Evolutionary conservation across 2,113 vertebrate genomes (phyloP).

Genomic region (Lepus europaeus): DNA sequence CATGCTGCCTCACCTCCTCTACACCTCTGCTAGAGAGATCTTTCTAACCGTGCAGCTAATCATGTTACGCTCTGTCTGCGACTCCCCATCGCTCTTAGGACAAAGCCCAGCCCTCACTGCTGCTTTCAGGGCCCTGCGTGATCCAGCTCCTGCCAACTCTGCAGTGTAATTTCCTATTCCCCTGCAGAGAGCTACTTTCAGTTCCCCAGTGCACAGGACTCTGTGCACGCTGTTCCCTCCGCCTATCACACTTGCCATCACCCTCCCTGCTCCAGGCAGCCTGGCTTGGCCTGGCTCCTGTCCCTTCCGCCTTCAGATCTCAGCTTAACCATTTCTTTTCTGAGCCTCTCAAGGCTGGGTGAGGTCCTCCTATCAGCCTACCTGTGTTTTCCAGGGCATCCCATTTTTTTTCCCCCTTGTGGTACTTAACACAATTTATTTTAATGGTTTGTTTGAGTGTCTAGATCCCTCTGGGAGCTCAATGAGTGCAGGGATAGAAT

Average conservation of each 20-base stretch:
- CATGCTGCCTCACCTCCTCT: neutral
- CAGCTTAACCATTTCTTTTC: neutral
- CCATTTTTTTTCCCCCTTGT: neutral
- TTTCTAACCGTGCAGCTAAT: neutral
- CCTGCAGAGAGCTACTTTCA: constrained; percentile 2
- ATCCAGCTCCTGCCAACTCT: neutral
- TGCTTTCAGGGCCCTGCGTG: neutral
- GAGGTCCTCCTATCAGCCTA: neutral
- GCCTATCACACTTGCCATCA: neutral
- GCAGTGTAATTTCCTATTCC: neutral
- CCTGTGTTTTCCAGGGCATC: neutral
- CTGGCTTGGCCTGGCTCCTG: neutral
- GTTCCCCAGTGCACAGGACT: neutral
- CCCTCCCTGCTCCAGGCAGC: neutral
- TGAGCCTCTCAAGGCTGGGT: neutral
- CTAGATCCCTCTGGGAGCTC: neutral
- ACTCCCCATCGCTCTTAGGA: neutral
- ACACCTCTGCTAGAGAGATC: neutral
- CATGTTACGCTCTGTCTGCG: neutral
- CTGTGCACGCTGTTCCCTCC: rapidly evolving
- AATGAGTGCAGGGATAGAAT: rapidly evolving
- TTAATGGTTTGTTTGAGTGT: neutral
- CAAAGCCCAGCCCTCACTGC: neutral
- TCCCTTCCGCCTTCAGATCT: neutral
- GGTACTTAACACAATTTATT: neutral